Conservation (phyloP, 2,113 vertebrate genomes). For the Pelecanoides urinatrix region DNA sequence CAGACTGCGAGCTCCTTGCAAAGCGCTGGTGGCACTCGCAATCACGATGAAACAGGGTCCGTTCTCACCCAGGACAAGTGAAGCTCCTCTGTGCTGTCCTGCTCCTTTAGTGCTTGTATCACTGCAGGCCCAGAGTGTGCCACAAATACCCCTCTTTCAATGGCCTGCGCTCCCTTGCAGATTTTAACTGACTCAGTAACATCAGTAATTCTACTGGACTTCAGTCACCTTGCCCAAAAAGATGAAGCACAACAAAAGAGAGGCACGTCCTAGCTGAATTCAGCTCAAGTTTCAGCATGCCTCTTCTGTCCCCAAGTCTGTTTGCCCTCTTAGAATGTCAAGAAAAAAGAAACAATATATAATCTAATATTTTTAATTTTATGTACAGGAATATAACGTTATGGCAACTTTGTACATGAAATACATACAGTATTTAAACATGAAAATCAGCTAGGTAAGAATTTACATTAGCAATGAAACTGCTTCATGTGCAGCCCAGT, state of each 20-base stretch:
- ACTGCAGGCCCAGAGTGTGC: neutral
- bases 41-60: neutral
- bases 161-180: neutral
- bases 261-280: neutral
- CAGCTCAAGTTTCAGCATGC: neutral
- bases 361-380: slow-evolving; percentile 83
- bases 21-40: neutral
- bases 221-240: neutral
- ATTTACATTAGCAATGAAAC: slow-evolving; percentile 86
- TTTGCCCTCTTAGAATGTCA: neutral
- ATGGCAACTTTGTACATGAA: slow-evolving; percentile 95
- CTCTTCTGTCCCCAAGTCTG: neutral
- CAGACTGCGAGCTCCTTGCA: neutral
- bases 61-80: neutral
- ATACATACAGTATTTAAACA: slow-evolving; percentile 88
- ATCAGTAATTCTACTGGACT: neutral
- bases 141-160: neutral
- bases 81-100: neutral
- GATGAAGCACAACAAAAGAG: neutral
- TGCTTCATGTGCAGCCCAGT: slow-evolving; percentile 69
- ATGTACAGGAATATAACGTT: slow-evolving; percentile 82
- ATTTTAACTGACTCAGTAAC: neutral
- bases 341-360: slow-evolving; percentile 56
- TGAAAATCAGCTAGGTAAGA: slow-evolving; percentile 84
- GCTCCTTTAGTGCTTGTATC: neutral